Evolutionary conservation across 2,888 invertebrate species (phyloP).

Genomic region (Hirtodrosophila duncani): DNA sequence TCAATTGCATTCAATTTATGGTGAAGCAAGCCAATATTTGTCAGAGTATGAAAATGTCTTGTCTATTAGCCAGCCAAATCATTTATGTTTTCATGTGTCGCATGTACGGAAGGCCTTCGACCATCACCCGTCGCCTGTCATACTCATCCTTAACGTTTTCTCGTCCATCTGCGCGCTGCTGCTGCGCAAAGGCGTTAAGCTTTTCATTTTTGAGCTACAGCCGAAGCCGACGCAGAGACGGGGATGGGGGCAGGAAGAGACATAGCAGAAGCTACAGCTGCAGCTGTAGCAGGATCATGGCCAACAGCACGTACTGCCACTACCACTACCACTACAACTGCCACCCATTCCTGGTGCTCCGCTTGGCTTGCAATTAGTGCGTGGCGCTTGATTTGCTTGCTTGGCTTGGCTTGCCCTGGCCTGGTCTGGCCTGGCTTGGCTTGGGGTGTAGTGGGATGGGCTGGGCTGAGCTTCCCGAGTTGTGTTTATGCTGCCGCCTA

Average conservation of each 20-base stretch:
- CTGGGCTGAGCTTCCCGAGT: no score
- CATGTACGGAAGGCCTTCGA: no score
- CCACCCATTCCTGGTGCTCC: background rate
- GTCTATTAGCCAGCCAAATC: no score
- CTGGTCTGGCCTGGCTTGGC: no score
- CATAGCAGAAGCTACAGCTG: no score
- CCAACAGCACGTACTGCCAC: conserved; percentile 19
- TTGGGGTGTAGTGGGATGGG: no score
- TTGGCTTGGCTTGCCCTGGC: conserved; percentile 35
- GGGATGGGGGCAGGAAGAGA: background rate
- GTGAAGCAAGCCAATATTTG: no score
- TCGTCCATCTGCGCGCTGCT: conserved; percentile 56
- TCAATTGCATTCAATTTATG: no score
- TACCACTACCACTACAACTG: background rate
- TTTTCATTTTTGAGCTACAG: conserved; percentile 65
- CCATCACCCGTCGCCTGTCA: no score
- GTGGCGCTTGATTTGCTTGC: conserved; percentile 63
- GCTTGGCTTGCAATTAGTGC: conserved; percentile 53
- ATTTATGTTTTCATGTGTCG: conserved; percentile 28
- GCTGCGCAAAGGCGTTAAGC: conserved; percentile 65
- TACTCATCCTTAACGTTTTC: conserved; percentile 11
- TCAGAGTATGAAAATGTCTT: no score
- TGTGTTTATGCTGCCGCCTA: no score
- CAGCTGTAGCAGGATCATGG: conserved; percentile 47
- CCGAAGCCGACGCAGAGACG: conserved; percentile 17